These are phyloP conservation scores for Poliocrania exsul DNA, from an alignment of 2,797 vertebrate genomes.

Conservation along the genomic window DNA sequence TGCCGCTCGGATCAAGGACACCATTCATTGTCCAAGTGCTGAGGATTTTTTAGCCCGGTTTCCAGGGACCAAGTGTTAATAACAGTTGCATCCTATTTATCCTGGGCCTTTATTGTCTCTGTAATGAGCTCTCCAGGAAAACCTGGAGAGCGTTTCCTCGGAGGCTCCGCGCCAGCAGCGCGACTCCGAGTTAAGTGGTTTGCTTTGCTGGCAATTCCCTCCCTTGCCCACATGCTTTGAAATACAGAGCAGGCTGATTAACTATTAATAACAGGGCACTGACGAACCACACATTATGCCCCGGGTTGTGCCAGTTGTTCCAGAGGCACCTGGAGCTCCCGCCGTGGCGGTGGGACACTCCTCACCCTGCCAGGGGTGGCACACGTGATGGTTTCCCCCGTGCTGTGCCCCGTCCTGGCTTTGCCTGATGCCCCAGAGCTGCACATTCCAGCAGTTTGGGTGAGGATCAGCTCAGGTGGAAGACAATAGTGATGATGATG, in stretches of 20 bases:
- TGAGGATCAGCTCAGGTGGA: neutral
- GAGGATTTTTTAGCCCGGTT: neutral
- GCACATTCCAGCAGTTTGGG: neutral
- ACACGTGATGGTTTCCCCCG: rapidly evolving
- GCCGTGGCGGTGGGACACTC: rapidly evolving
- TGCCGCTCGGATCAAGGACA: neutral
- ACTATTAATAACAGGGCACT: conserved; percentile 3
- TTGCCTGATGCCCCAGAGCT: rapidly evolving
- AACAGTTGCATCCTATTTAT: conserved; percentile 54
- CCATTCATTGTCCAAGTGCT: neutral
- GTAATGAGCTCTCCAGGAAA: conserved; percentile 67
- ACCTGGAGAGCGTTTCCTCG: conserved; percentile 37
- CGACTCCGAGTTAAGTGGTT: conserved; percentile 29
- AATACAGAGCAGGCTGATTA: neutral
- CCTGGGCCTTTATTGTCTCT: conserved; percentile 48
- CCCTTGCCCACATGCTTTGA: neutral
- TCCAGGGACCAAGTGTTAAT: conserved; percentile 30
- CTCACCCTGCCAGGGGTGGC: neutral
- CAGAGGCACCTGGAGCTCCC: rapidly evolving
- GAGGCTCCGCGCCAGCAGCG: conserved; percentile 47
- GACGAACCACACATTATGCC: neutral
- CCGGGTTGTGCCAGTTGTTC: neutral
- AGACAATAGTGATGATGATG: neutral
- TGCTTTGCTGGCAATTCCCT: neutral
- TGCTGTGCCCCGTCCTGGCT: neutral